Conservation (phyloP, 2,113 vertebrate genomes). For the Abramis brama region DNA sequence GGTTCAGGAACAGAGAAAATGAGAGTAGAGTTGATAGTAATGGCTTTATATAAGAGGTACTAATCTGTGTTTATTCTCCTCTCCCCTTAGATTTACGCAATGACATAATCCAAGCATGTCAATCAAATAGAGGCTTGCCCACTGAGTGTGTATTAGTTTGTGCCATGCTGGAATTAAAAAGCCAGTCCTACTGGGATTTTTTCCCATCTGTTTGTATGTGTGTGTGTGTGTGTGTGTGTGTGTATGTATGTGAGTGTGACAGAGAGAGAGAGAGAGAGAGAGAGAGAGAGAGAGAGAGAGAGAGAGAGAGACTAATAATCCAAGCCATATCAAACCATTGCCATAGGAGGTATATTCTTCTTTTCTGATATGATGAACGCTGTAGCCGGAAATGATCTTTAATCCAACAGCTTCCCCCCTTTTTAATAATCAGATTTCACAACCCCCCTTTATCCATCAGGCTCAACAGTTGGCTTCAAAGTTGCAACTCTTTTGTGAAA, state of each 20-base stretch:
- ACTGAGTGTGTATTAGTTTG: neutral
- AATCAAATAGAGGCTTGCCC: slow-evolving; percentile 6
- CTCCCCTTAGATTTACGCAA: slow-evolving; percentile 38
- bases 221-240: neutral
- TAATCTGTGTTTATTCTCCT: slow-evolving; percentile 43
- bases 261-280: neutral
- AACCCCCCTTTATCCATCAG: slow-evolving; percentile 17
- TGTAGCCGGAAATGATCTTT: slow-evolving; percentile 35
- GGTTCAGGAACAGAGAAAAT: neutral
- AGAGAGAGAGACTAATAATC: neutral
- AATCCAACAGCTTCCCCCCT: slow-evolving; percentile 45
- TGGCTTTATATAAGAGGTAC: slow-evolving; percentile 25
- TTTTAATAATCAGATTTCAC: slow-evolving; percentile 45
- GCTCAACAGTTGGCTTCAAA: neutral
- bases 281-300: neutral
- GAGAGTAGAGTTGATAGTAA: slow-evolving; percentile 10
- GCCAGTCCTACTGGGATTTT: neutral
- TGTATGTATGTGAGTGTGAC: neutral
- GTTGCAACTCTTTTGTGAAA: slow-evolving; percentile 21
- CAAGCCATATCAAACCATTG: neutral
- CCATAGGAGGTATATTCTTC: neutral
- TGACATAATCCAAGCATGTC: slow-evolving; percentile 38
- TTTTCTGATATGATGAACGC: slow-evolving; percentile 24
- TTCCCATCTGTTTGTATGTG: slow-evolving; percentile 11
- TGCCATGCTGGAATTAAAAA: slow-evolving; percentile 10